Base-by-base conservation (phyloP, 2,113 vertebrate genomes). In the Taurulus bubalis region DNA sequence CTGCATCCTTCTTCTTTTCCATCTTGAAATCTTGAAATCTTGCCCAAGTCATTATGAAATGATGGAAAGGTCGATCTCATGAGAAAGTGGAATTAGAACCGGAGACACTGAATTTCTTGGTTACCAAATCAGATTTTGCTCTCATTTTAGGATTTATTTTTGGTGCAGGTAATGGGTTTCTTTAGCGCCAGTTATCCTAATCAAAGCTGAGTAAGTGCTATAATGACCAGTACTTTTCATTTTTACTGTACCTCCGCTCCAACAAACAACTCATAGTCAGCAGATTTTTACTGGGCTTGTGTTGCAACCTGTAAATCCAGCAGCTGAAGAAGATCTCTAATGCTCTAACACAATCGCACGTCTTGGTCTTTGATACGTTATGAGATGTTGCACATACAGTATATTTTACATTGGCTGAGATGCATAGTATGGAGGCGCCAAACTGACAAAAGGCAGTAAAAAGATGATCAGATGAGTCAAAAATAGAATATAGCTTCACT, bases 131-230 rank as follows among this genome's bases (percentile, higher is more conserved):
- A 78, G 72, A 91, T 90, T 86, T 81, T 32, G 34, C 77, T 76
- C 83, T 85, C 66, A 87, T 88, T 88, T 89, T 69, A 77, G 80
- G 85, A 84, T 91, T 85, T 89, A 81, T 83, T 93, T 89, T 64
- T 59, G 74, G 69, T 72, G 83, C 71, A 85, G 63, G 71, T 86
- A 90, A 88, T 90, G 83, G 79, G 16, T 80, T 84, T 58, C 26
- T 87, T 85, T 85, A 70, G 75, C 74, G 64, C n/a, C 67, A 84
- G 84, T 89, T 78, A 89, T 78, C 63, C 79, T 58, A 76, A 88
- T 88, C 75, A 85, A 79, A 85, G 74, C 80, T 56, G 55, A 79
- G 67, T 73, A 63, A 84, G 66, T 80, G 78, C 71, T 58, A 47
- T 88, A 88, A 91, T 84, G 40, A 77, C 59, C 69, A 47, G 36